Evolutionary conservation across 2,113 vertebrate genomes (phyloP).

Genomic region (Tiliqua scincoides): DNA sequence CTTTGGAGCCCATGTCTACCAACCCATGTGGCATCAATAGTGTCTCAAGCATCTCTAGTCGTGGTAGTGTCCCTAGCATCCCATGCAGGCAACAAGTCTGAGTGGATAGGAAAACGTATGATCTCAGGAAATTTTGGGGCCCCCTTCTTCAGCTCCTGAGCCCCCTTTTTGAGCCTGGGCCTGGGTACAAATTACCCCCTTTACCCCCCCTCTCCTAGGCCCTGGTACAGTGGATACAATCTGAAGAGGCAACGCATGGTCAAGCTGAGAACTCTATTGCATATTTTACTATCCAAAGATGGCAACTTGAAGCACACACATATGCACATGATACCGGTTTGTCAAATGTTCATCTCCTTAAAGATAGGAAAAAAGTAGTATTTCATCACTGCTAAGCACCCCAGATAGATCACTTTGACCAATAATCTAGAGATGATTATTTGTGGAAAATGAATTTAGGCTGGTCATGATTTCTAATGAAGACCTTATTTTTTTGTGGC

Average conservation of each 20-base stretch:
- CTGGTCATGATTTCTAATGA: background rate
- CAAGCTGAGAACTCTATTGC: background rate
- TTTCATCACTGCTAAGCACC: background rate
- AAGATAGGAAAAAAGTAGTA: background rate
- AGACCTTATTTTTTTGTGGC: background rate
- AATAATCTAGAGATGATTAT: background rate
- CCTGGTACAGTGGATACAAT: background rate
- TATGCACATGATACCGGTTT: background rate
- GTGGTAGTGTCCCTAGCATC: too few relatives aligned
- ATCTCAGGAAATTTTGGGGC: too few relatives aligned
- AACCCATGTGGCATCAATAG: too few relatives aligned
- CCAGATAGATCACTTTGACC: background rate
- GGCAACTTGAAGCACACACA: too few relatives aligned
- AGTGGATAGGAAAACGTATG: too few relatives aligned
- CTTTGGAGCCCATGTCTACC: too few relatives aligned
- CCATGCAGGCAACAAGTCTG: too few relatives aligned
- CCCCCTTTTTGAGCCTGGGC: too few relatives aligned
- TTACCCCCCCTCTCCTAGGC: too few relatives aligned
- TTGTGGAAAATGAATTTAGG: background rate
- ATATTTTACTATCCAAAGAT: background rate
- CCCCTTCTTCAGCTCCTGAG: too few relatives aligned
- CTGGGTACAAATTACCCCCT: too few relatives aligned
- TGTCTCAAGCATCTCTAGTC: too few relatives aligned
- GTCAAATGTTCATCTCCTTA: background rate
- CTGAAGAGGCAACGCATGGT: background rate